These are phyloP conservation scores for Callaeas wilsoni DNA, from an alignment of 2,113 vertebrate species.

Conservation along the genomic window DNA sequence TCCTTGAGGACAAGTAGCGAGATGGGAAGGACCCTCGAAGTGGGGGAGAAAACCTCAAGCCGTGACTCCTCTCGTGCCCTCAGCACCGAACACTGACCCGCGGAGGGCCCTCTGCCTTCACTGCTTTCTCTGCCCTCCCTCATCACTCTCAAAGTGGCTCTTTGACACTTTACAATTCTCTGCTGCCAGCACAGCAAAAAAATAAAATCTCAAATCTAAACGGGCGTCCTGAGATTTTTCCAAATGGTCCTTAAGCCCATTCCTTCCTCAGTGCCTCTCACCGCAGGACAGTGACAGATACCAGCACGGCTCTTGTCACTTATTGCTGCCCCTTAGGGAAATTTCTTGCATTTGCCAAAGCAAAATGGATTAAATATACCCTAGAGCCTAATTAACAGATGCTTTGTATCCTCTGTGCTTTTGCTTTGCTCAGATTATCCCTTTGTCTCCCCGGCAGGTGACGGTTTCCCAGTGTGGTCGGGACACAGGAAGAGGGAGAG, in stretches of 20 bases:
- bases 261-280: background rate
- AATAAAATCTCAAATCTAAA: constrained; percentile 28
- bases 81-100: fast-evolving
- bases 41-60: background rate
- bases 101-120: background rate
- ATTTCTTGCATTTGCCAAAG: background rate
- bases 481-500: background rate
- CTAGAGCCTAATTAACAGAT: background rate
- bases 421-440: background rate
- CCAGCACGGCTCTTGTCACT: background rate
- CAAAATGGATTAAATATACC: background rate
- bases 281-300: background rate
- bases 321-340: background rate
- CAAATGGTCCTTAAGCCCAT: background rate
- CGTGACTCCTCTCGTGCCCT: background rate
- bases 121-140: constrained; percentile 6
- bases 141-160: background rate
- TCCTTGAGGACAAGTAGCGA: background rate
- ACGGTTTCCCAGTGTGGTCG: fast-evolving
- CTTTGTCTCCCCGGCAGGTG: background rate
- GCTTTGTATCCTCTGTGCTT: background rate
- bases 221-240: background rate
- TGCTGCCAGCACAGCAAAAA: constrained; percentile 26
- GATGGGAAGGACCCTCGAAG: background rate
- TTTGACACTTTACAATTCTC: background rate